Evolutionary conservation across 2,888 invertebrate genomes (phyloP), one percentile per base, ranked within the genome.

Genomic region (Rapana venosa): DNA sequence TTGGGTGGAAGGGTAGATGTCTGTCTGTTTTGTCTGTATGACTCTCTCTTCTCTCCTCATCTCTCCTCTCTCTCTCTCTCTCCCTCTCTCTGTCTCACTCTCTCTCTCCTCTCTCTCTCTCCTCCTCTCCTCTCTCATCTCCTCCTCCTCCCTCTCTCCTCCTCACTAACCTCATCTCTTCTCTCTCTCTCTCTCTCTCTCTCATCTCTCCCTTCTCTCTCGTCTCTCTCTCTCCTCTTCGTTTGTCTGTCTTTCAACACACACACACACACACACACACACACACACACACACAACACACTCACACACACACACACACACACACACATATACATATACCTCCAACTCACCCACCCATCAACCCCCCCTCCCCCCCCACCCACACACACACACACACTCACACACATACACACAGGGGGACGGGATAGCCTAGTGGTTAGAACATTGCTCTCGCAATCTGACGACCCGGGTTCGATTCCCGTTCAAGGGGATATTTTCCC

Each of bases 231-330:
- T 61, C 17, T 61, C 17, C 17, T 61, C 17, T 61, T 61, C 17
- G 8, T 61, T 61, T 15, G 17, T 61, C 17, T 61, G 17, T 61
- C 17, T 15, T 61, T 61, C n/a, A 22, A 22, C 74, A 26, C 74
- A 74, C 74, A 22, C 26, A n/a, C 74, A 74, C 15, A 0, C n/a
- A 74, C 26, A 74, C 22, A 74, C 74, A 20, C 26, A 74, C 22
- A 20, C 22, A 74, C 74, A 74, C 74, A n/a, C n/a, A 74, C n/a
- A n/a, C n/a, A n/a, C n/a, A 26, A 66, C 66, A 66, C 66, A 66
- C 66, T 20, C 66, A 66, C 66, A 66, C 74, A 74, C 74, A 74
- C 74, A 74, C 74, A 74, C 74, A 74, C 74, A 74, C 74, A 74
- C 74, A 74, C 74, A 74, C 74, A 74, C 74, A 74, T n/a, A 74